Base-by-base conservation (phyloP, 2,888 invertebrate species). In the Andrena minutula region DNA sequence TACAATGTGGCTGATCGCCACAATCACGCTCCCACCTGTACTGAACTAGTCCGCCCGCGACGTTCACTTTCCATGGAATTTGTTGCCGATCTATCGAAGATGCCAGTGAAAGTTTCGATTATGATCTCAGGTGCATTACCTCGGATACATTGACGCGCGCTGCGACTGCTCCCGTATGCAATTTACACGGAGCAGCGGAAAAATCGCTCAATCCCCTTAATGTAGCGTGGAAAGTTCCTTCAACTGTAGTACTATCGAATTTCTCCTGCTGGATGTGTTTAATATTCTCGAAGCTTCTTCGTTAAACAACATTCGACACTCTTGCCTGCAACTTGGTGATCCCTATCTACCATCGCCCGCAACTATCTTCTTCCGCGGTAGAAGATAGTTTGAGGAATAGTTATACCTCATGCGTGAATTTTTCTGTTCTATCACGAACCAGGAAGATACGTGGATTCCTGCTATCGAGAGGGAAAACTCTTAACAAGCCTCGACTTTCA, bases 51-150 rank as follows among this genome's bases (percentile, higher is more conserved):
- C 20, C n/a, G 8, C 30, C 23, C 32, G 8, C 49, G 56, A 75
- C 83, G 30, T 77, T 72, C 70, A 84, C 88, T 88, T 89, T 89
- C 87, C 79, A 88, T 47, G 71, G 69, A 75, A 86, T 86, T 78
- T 60, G 30, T 6, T 2, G 61, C 20, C 41, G 63, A 79, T 77
- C 71, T 75, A 76, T 83, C 77, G 70, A 79, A 87, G 86, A 83
- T 79, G 65, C 28, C 53, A 79, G 89, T 88, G 88, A 89, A 89
- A 88, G 89, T 79, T 23, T 49, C n/a, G 71, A 77, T 61, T 77
- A 77, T 16, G 68, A 76, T 69, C 72, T 26, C n/a, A 69, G 35
- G 2, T 56, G 64, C 53, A 26, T 65, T 81, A 64, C 30, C 23
- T 28, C 20, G 35, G 49, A 61, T 41, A 51, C n/a, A 66, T 35